A percentile compares a stretch with the other conserved stretches of the same genome.
Evolutionary conservation across 2,797 vertebrate genomes (phyloP).

Genomic region (Siniperca scherzeri): DNA sequence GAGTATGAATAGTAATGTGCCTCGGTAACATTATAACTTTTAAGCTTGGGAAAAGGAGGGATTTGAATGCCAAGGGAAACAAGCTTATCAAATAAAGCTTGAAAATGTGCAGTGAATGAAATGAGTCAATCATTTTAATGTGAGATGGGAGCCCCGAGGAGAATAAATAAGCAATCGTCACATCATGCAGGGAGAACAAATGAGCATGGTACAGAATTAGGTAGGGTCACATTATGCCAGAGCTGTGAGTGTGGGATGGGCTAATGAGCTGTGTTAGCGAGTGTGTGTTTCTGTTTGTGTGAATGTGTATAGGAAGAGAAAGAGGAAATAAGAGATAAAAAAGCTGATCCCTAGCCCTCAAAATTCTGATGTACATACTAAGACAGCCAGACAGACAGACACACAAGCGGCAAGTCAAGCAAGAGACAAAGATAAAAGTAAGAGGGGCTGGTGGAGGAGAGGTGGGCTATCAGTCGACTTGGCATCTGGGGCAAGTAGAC

Average conservation of each 20-base stretch:
- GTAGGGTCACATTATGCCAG: constrained; percentile 86
- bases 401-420: constrained; percentile 62
- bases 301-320: constrained; percentile 49
- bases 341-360: constrained; percentile 62
- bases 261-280: constrained; percentile 84
- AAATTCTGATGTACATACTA: constrained; percentile 65
- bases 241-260: constrained; percentile 78
- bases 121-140: constrained; percentile 90
- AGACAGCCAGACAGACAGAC: constrained; percentile 69
- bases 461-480: constrained; percentile 70
- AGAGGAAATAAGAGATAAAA: constrained; percentile 62
- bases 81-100: constrained; percentile 88
- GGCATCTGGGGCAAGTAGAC: constrained; percentile 73
- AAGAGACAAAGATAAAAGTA: constrained; percentile 71
- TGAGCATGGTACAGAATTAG: constrained; percentile 89
- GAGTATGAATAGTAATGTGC: constrained; percentile 84
- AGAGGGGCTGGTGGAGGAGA: constrained; percentile 60
- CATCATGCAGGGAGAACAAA: constrained; percentile 88
- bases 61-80: constrained; percentile 82
- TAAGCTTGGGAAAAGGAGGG: constrained; percentile 76
- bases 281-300: constrained; percentile 47
- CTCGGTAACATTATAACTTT: constrained; percentile 82
- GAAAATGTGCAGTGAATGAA: constrained; percentile 88
- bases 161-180: constrained; percentile 89
- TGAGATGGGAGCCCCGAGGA: constrained; percentile 85